These are phyloP conservation scores for Phalanger gymnotis DNA, from an alignment of 2,797 vertebrate genomes.

Conservation along the genomic window DNA sequence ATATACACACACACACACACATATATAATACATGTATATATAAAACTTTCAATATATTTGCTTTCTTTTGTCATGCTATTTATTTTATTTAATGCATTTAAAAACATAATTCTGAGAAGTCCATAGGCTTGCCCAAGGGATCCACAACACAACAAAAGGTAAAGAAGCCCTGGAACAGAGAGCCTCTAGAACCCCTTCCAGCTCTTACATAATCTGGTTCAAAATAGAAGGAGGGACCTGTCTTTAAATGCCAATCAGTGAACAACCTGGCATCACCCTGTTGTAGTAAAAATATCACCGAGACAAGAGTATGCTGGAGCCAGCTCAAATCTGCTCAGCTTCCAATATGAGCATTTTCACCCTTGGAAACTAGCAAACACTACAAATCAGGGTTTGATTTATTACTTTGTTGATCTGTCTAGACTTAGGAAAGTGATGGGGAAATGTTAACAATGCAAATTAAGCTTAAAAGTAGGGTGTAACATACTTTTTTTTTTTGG, in stretches of 20 bases:
- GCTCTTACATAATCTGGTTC: no score
- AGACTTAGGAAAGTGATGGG: neutral
- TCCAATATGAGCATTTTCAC: neutral
- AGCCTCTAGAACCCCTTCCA: neutral
- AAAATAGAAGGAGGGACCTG: no score
- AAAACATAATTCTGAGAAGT: neutral
- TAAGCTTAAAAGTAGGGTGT: neutral
- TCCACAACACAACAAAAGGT: neutral
- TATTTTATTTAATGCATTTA: neutral
- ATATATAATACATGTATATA: neutral
- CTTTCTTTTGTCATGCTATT: neutral
- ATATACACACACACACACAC: no score
- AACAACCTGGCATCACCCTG: neutral
- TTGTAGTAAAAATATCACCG: neutral
- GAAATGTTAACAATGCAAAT: neutral
- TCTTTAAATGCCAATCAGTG: neutral
- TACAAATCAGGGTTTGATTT: neutral
- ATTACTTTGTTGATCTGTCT: neutral
- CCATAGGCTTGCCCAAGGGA: neutral
- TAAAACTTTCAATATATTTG: neutral
- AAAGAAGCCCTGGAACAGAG: neutral
- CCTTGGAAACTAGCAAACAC: neutral
- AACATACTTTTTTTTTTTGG: neutral
- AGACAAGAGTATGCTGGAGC: neutral
- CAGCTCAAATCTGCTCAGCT: neutral